phyloP scores from a whole-genome alignment of 2,113 vertebrate genomes.

The Carlito syrichta region DNA sequence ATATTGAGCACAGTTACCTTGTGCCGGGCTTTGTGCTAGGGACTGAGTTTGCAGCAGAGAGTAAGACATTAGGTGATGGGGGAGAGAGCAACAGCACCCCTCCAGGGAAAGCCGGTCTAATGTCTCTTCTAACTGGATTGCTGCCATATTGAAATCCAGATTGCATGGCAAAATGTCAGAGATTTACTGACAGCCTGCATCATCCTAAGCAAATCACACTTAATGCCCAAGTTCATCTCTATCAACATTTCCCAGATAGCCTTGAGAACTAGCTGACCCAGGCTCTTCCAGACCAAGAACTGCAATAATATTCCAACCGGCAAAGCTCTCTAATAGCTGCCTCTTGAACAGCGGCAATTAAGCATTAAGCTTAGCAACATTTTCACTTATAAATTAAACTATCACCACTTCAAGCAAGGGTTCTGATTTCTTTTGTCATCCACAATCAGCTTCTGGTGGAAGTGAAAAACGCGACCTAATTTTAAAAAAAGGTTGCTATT shows the following conservation, averaged over 20 bases:
- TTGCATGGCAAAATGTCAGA: not conserved
- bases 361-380: not conserved
- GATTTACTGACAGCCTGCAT: not conserved
- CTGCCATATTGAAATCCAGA: not conserved
- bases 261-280: not conserved
- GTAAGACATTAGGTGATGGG: not conserved
- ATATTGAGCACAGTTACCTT: not conserved
- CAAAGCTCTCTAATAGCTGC: not conserved
- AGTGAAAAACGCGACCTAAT: slow-evolving; percentile 2
- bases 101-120: not conserved
- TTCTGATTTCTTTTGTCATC: not conserved
- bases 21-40: not conserved
- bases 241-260: not conserved
- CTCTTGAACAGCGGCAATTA: slow-evolving; percentile 4
- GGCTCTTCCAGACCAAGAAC: not conserved
- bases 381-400: slow-evolving; percentile 34
- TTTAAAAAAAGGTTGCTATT: not conserved
- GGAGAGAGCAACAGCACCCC: too few species aligned
- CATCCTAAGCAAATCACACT: not conserved
- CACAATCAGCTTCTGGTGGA: not conserved
- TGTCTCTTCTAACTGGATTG: not conserved
- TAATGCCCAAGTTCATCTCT: not conserved
- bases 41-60: not conserved
- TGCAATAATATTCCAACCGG: not conserved
- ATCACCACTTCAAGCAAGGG: not conserved